Conservation (phyloP, 2,113 vertebrate genomes). For the Microcebus tavaratra region DNA sequence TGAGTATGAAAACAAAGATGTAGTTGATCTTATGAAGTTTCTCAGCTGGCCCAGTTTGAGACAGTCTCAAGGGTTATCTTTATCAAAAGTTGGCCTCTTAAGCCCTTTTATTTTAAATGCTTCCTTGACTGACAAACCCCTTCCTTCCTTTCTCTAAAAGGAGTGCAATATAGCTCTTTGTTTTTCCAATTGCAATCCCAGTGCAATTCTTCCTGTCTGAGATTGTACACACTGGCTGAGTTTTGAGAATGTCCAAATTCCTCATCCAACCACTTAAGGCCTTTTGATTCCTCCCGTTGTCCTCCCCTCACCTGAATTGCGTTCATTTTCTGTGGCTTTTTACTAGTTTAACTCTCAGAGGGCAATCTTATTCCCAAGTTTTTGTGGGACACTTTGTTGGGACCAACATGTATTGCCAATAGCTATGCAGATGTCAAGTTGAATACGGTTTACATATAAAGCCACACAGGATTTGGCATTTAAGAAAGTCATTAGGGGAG, state of each 20-base stretch:
- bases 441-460: neutral
- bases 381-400: neutral
- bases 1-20: neutral
- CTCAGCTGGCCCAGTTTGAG: neutral
- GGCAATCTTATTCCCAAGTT: neutral
- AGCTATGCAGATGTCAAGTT: constrained; percentile 3
- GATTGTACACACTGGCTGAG: neutral
- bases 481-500: neutral
- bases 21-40: neutral
- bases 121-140: neutral
- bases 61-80: neutral
- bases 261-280: neutral
- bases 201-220: neutral
- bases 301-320: neutral
- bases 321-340: neutral
- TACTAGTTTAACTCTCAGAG: neutral
- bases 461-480: neutral
- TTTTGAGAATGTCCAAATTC: constrained; percentile 9
- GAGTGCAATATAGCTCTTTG: neutral
- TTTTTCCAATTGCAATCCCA: neutral
- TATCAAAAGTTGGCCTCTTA: neutral
- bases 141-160: neutral
- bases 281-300: neutral
- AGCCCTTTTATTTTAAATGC: neutral
- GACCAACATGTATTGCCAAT: neutral